Conservation (phyloP, 2,113 vertebrate genomes). For the Otolemur garnettii region DNA sequence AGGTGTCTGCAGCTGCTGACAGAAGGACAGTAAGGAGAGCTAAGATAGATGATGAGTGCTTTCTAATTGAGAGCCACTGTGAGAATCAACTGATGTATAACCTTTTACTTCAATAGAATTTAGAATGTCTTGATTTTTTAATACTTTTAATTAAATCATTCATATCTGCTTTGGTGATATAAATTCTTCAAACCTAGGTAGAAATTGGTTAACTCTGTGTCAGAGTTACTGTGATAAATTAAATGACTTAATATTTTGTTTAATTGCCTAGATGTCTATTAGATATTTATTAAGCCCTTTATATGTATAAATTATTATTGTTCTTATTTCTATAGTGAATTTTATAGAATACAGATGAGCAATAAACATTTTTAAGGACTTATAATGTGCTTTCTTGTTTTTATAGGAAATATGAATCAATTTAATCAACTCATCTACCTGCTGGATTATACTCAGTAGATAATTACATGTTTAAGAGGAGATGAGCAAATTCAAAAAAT, state of each 20-base stretch:
- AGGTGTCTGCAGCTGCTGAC: neutral
- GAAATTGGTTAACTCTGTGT: neutral
- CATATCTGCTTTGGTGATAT: neutral
- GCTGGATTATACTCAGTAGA: neutral
- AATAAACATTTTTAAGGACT: neutral
- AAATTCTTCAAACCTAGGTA: neutral
- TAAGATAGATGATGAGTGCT: neutral
- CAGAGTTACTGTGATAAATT: neutral
- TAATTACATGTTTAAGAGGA: neutral
- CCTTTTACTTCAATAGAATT: conserved; percentile 33
- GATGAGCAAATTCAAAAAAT: neutral
- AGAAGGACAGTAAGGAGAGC: neutral
- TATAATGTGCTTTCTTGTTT: neutral
- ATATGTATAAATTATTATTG: neutral
- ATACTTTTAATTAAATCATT: conserved; percentile 46
- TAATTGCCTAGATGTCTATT: neutral
- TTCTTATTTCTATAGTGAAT: neutral
- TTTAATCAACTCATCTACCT: neutral
- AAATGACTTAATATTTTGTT: neutral
- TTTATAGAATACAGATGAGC: neutral
- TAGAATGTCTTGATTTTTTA: conserved; percentile 11
- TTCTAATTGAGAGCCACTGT: neutral
- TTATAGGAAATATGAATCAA: neutral
- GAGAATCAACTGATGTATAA: neutral
- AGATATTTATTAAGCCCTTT: neutral